Evolutionary conservation across 2,888 invertebrate species (phyloP), one percentile per base, ranked within the genome.

Genomic region (Drosophila helvetica): DNA sequence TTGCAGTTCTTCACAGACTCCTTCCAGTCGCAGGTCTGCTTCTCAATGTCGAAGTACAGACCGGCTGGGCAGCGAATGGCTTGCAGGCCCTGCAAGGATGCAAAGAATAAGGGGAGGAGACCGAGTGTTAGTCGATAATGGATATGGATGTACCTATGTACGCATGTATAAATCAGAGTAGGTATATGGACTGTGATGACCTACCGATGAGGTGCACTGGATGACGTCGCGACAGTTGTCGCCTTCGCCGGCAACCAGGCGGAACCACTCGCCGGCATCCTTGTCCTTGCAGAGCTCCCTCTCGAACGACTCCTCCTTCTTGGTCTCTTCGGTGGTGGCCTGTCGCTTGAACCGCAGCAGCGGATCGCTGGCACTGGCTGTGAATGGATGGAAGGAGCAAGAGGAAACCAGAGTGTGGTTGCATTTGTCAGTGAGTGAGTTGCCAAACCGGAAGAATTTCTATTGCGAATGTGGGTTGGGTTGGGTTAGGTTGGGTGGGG

Each of bases 11-110:
- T 97, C n/a, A 98, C 98, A 3, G 97, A 94, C 76, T 96, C 96
- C 92, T 96, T 98, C 98, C 98, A 98, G 91, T 98, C 97, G 90
- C 98, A 98, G 3, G 98, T 98, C 93, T 98, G 98, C 92, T 97
- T 97, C 91, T 98, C 98, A 90, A 98, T 97, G 92, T 98, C 98
- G 93, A 98, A 98, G 93, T 94, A 97, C 84, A 98, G 93, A 92
- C 98, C 97, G 62, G 98, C 97, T 47, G 98, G 98, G 91, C 98
- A 98, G 92, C 97, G 95, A 90, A 98, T 96, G 30, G 97, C 97
- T 94, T 97, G 97, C 56, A 98, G 95, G 90, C 97, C 97, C 96
- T 96, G 92, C 9, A 65, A 51, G 8, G 7, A 6, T 46, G 10
- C 43, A 46, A 8, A 45, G 30, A 56, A 57, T 15, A 7, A 7